Percentiles rank a stretch among this genome's conserved stretches.
phyloP scores from a whole-genome alignment of 2,797 vertebrate species.

The Thamnophis elegans region DNA sequence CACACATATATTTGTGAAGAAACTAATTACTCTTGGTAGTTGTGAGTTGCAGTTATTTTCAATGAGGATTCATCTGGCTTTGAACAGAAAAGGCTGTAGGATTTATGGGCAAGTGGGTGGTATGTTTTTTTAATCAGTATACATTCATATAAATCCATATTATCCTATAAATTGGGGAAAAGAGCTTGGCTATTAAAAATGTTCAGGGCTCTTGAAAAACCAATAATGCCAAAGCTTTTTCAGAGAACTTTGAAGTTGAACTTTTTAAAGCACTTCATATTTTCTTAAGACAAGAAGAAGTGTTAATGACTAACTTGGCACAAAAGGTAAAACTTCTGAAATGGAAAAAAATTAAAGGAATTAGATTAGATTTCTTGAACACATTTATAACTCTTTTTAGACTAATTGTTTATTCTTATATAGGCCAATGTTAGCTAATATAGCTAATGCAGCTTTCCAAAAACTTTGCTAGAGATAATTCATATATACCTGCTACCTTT shows the following conservation, averaged over 20 bases:
- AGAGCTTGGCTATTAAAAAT: neutral
- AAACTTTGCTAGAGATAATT: neutral
- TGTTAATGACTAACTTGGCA: neutral
- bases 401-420: neutral
- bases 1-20: conserved; percentile 16
- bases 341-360: neutral
- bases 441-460: neutral
- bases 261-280: neutral
- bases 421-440: too few relatives aligned
- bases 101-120: neutral
- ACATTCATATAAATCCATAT: neutral
- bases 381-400: neutral
- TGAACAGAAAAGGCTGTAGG: neutral
- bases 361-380: neutral
- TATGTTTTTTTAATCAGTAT: neutral
- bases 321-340: neutral
- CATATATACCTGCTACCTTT: neutral
- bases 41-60: neutral
- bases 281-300: neutral
- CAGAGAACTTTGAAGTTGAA: neutral
- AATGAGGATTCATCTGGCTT: neutral
- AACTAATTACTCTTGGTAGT: neutral
- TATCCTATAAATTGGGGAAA: neutral
- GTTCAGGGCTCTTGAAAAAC: neutral
- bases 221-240: neutral